A percentile compares a stretch with the other conserved stretches of the same genome.
Conservation (phyloP, 2,888 invertebrate species). For the Machimus atricapillus region DNA sequence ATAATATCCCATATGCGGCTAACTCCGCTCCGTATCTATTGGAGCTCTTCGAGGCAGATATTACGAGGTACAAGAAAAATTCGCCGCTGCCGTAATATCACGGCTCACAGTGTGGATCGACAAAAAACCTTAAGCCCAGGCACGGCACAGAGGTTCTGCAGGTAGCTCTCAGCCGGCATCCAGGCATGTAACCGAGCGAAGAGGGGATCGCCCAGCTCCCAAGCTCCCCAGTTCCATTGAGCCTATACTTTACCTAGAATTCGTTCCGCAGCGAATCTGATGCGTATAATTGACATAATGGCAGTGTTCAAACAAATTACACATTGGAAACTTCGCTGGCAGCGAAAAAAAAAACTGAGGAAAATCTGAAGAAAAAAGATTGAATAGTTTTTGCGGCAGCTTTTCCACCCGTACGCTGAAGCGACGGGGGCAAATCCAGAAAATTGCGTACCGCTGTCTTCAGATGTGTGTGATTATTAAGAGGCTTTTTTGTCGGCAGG, state of each 20-base stretch:
- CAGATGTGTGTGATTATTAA: neutral
- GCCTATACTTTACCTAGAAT: neutral
- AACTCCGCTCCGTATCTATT: neutral
- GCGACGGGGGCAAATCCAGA: neutral
- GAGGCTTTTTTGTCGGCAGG: neutral
- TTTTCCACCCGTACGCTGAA: neutral
- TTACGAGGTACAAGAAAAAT: neutral
- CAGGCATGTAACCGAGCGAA: neutral
- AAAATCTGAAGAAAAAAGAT: neutral
- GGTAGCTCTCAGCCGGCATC: neutral
- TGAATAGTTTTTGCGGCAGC: conserved; percentile 14
- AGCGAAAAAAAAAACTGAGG: neutral
- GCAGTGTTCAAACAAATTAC: conserved; percentile 34
- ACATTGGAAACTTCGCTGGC: neutral
- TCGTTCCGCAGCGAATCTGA: conserved; percentile 27
- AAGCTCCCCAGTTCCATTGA: neutral
- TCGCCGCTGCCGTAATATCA: neutral
- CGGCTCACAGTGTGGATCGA: neutral
- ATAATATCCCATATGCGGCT: neutral
- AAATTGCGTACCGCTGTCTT: conserved; percentile 1
- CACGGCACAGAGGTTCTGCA: neutral
- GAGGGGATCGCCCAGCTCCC: neutral
- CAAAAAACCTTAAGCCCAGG: neutral
- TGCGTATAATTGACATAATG: conserved; percentile 42
- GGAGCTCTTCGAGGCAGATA: neutral